Conservation (phyloP, 1,140 invertebrate species). For the Acromyrmex charruanus region DNA sequence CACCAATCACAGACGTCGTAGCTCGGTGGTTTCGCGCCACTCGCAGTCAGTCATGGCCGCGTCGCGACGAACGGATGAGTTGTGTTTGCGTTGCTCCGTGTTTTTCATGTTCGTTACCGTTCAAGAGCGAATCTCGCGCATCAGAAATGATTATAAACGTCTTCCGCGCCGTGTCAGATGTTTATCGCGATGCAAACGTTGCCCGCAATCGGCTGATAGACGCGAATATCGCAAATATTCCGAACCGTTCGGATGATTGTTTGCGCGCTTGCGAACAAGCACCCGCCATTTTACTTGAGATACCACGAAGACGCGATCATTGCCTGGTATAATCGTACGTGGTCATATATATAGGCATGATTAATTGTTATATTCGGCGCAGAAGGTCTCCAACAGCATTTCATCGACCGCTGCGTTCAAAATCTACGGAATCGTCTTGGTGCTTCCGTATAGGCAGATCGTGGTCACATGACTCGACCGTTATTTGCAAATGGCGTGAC, state of each 20-base stretch:
- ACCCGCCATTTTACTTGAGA: neutral
- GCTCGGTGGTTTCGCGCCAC: neutral
- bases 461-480: neutral
- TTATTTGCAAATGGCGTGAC: neutral
- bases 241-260: neutral
- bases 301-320: neutral
- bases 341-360: neutral
- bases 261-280: neutral
- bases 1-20: neutral
- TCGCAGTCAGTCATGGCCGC: neutral
- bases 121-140: neutral
- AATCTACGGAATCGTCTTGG: neutral
- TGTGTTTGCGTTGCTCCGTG: neutral
- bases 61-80: neutral
- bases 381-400: neutral
- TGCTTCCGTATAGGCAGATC: neutral
- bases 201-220: neutral
- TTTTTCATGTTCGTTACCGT: constrained; percentile 8
- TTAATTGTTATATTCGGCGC: neutral
- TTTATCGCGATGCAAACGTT: neutral
- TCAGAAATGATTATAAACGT: neutral
- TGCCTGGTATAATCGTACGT: neutral
- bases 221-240: neutral
- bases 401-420: neutral
- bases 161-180: neutral